Base-by-base conservation (phyloP, 2,888 invertebrate genomes). In the Dynastes maya region DNA sequence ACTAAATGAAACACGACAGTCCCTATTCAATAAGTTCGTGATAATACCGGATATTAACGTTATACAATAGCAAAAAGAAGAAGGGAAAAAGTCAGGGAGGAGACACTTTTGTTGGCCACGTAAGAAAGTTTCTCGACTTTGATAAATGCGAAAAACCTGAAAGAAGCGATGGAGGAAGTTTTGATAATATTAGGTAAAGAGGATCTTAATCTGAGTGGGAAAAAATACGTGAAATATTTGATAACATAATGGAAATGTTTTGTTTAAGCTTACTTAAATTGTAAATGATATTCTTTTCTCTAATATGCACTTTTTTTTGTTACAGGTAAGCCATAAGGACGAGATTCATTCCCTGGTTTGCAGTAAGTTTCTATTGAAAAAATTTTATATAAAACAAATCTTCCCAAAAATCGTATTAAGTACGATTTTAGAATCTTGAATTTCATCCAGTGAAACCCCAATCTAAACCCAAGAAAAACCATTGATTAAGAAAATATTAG, bases 21-120 rank as follows among this genome's bases (percentile, higher is more conserved):
- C 22, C 51, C 53, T 51, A 27, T 53, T 70, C 70, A 51, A 45
- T 45, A 22, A 32, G 1, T 64, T n/a, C 9, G 70, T 53, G 53
- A 49, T 53, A 70, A 70, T 51, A 29, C 53, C 70, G 70, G 70
- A 70, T 70, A 70, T 53, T 70, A 29, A 53, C 27, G 40, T 53
- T 53, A 70, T 53, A 55, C 16, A 55, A 55, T 16, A 6, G 53
- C 5, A n/a, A 55, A 16, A 16, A 16, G 53, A 55, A 55, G 53
- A 55, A 16, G 29, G 16, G 9, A n/a, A 2, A 45, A 13, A 9
- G 16, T 13, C 16, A 16, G 2, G 6, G 40, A 65, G 40, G 32
- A 65, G 16, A 16, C 37, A 6, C 16, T 65, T 65, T 65, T 37
- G n/a, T 32, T 61, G 11, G 29, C 32, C 32, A 2, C 4, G 64